Base-by-base conservation (phyloP, 2,888 invertebrate genomes). In the Drosophila heteroneura region DNA sequence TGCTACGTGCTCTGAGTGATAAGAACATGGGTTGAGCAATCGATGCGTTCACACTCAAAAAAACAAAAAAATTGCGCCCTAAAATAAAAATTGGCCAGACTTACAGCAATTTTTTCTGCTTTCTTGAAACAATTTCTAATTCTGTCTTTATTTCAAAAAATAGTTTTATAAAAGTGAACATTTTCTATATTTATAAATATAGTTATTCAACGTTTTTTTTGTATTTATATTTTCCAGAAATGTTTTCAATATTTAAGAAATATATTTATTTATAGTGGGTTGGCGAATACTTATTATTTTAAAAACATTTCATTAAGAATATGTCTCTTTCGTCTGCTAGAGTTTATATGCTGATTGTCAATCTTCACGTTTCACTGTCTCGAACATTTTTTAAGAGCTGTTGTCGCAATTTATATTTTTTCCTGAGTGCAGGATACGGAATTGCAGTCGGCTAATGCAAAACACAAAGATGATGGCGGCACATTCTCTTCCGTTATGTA, bases 1-100 rank as follows among this genome's bases (percentile, higher is more conserved):
- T 30, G 33, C 30, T 72, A 80, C 77, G 87, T 87, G 89, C 62
- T n/a, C 30, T 4, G 68, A 7, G 57, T 81, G 70, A 14, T 51
- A 70, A 72, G 66, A 5, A 54, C 26, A 22, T 33, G 33, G 10
- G 14, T 22, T 53, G 5, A 35, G 54, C 54, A 37, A 47, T 26
- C 47, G 47, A 47, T 47, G 47, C 2, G 28, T 37, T 51, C 1
- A 37, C 56, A 56, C 56, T 28, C 1, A 6, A 9, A 54, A 26
- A 35, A 35, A 35, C 3, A n/a, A 16, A 35, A 35, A 35, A 35
- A 5, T 0, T 5, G 0, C 9, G 0, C 1, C 28, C 3, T 22
- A 6, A 44, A 1, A 1, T 22, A n/a, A 4, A 0, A n/a, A 41
- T 41, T 9, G 1, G 22, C 0, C 22, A 44, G 6, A 22, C 6